These are phyloP conservation scores for Plectus sambesii DNA, from an alignment of 1,140 invertebrate genomes.

Conservation along the genomic window DNA sequence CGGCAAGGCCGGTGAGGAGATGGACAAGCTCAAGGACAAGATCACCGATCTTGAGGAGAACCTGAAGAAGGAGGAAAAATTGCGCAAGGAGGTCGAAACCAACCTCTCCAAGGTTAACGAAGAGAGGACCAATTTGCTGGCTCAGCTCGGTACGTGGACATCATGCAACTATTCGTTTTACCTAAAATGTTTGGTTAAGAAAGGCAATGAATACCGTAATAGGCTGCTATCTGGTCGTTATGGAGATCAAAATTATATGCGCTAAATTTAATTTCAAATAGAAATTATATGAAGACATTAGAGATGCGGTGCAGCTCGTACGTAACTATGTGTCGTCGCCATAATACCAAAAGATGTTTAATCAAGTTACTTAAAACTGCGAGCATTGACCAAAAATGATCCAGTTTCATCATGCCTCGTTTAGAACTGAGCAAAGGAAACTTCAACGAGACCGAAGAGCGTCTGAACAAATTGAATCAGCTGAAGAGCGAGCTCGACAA, in stretches of 20 bases:
- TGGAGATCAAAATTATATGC: conserved; percentile 70
- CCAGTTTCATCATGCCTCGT: too few relatives aligned
- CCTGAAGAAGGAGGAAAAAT: conserved; percentile 80
- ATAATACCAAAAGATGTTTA: too few relatives aligned
- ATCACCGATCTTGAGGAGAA: conserved; percentile 81
- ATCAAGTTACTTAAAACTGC: too few relatives aligned
- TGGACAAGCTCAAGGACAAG: conserved; percentile 89
- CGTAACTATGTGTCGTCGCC: too few relatives aligned
- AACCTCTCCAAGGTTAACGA: conserved; percentile 54
- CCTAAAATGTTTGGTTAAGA: too few relatives aligned
- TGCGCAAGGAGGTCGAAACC: conserved; percentile 85
- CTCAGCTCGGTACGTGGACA: conserved; percentile 30
- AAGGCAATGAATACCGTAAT: too few relatives aligned
- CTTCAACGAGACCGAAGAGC: conserved; percentile 75
- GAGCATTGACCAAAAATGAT: too few relatives aligned
- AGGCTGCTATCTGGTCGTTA: too few relatives aligned
- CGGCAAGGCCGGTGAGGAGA: conserved; percentile 88
- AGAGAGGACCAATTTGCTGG: conserved; percentile 73
- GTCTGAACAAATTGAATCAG: conserved; percentile 72
- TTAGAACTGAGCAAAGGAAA: conserved; percentile 78
- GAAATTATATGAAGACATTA: too few relatives aligned
- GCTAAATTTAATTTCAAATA: too few relatives aligned
- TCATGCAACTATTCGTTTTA: too few relatives aligned
- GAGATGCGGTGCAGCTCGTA: too few relatives aligned
- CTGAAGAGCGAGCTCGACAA: conserved; percentile 81